phyloP scores from a whole-genome alignment of 2,888 invertebrate genomes.

The Boloria selene region DNA sequence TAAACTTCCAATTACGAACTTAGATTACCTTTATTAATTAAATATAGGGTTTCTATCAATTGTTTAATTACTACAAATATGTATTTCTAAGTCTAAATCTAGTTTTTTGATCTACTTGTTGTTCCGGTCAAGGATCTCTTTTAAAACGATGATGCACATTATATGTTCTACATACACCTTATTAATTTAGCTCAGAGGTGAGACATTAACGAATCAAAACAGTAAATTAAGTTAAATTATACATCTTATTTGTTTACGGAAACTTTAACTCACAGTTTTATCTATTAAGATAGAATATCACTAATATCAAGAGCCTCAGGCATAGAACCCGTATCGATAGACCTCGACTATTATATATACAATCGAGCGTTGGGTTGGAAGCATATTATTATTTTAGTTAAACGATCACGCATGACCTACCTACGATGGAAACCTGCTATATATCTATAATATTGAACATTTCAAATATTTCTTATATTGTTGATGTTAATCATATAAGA shows the following conservation, averaged over 20 bases:
- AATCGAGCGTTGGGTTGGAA: slow-evolving; percentile 33
- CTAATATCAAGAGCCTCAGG: slow-evolving; percentile 8
- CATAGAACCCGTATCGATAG: slow-evolving; percentile 10
- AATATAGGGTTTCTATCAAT: slow-evolving; percentile 10
- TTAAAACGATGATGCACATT: too few relatives aligned
- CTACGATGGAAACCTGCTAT: slow-evolving; percentile 25
- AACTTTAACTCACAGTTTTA: neutral
- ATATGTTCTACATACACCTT: too few relatives aligned
- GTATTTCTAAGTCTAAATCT: too few relatives aligned
- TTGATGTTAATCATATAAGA: neutral
- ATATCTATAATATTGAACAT: slow-evolving; percentile 22
- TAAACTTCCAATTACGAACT: slow-evolving; percentile 17
- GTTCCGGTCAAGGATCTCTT: too few relatives aligned
- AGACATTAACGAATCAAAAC: too few relatives aligned
- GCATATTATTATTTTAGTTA: slow-evolving; percentile 27
- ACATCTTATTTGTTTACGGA: neutral
- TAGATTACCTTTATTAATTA: slow-evolving; percentile 12
- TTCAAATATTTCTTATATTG: slow-evolving; percentile 16
- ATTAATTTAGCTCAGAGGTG: too few relatives aligned
- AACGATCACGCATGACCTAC: slow-evolving; percentile 29
- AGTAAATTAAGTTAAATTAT: too few relatives aligned
- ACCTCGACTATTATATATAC: slow-evolving; percentile 26
- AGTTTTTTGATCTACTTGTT: too few relatives aligned
- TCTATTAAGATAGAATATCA: too few relatives aligned
- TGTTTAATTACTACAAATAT: slow-evolving; percentile 10